Evolutionary conservation across 92 coral and sea anemone species (phyloP).

Genomic region (Diadumene lineata): DNA sequence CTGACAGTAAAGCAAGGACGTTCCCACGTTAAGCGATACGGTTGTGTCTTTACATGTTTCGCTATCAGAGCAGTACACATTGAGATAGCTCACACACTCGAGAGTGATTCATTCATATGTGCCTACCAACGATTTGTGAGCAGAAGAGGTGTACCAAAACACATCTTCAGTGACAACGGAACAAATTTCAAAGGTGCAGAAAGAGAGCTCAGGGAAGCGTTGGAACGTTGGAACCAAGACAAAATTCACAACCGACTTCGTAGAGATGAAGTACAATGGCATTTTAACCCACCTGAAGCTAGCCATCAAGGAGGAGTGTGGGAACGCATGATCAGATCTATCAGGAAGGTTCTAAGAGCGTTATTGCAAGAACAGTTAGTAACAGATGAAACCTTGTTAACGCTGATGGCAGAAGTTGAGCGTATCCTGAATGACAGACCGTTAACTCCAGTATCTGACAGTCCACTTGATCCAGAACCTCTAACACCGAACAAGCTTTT

Average conservation of each 20-base stretch:
- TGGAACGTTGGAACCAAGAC: constrained; percentile 7
- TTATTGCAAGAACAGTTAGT: constrained; percentile 20
- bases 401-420: constrained; percentile 22
- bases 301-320: constrained; percentile 43
- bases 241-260: constrained; percentile 10
- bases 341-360: constrained; percentile 10
- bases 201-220: constrained; percentile 19
- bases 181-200: constrained; percentile 22
- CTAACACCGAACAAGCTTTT: not conserved
- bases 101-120: constrained; percentile 24
- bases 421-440: constrained; percentile 2
- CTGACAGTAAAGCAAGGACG: constrained; percentile 31
- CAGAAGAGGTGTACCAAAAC: not conserved
- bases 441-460: not conserved
- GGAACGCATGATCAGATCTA: constrained; percentile 40
- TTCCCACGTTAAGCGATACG: constrained; percentile 32
- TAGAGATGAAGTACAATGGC: constrained; percentile 25
- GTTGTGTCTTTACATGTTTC: constrained; percentile 41
- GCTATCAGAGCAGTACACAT: constrained; percentile 27
- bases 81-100: constrained; percentile 16
- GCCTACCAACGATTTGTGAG: not conserved
- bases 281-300: constrained; percentile 35
- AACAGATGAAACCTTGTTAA: constrained; percentile 23
- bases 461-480: not conserved
- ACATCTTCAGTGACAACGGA: constrained; percentile 9